Conservation (phyloP, 2,888 invertebrate genomes). For the Fragum sueziense region DNA sequence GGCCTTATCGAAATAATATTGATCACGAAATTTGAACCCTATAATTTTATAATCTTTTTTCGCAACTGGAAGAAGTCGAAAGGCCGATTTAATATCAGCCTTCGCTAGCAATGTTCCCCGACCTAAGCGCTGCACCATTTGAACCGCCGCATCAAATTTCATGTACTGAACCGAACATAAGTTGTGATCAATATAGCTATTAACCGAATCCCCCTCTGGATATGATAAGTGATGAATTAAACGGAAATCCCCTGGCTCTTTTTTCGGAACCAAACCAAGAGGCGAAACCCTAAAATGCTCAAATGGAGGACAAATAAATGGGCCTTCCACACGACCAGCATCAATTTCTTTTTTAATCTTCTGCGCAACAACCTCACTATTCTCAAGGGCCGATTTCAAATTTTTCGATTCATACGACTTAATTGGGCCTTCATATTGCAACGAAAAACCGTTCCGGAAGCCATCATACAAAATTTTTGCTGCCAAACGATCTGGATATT, state of each 20-base stretch:
- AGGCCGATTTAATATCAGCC: constrained; percentile 26
- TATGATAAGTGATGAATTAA: constrained; percentile 13
- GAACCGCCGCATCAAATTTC: constrained; percentile 86
- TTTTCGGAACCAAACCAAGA: constrained; percentile 20
- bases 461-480: constrained; percentile 6
- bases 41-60: constrained; percentile 13
- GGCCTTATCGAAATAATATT: constrained; percentile 12
- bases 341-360: constrained; percentile 22
- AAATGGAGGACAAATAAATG: constrained; percentile 7
- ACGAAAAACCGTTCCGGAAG: background rate
- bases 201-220: constrained; percentile 15
- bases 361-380: background rate
- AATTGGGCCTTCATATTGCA: background rate
- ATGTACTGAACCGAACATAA: constrained; percentile 16
- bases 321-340: constrained; percentile 16
- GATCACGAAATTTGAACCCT: constrained; percentile 18
- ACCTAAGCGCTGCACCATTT: constrained; percentile 20
- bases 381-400: constrained; percentile 1
- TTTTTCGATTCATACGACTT: background rate
- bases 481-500: background rate
- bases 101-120: constrained; percentile 23
- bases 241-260: background rate
- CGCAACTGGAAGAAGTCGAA: constrained; percentile 11
- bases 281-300: constrained; percentile 2
- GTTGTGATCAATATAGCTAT: constrained; percentile 2